Base-by-base conservation (phyloP, 2,888 invertebrate genomes). In the Caenorhabditis sp. region DNA sequence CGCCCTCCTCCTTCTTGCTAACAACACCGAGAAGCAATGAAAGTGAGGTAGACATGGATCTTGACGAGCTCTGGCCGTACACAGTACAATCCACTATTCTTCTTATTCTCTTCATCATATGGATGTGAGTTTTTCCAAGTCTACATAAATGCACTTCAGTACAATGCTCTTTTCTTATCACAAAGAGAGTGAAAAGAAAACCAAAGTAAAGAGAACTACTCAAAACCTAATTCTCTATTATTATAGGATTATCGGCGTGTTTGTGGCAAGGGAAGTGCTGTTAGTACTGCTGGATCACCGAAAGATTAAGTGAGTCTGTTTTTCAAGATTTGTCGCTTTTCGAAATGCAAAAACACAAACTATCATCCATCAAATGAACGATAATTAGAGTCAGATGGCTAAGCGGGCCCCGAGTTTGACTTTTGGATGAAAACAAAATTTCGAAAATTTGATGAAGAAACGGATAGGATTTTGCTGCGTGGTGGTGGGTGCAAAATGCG, bases 241-340 rank as follows among this genome's bases (percentile, higher is more conserved):
- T 80, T 84, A 59, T 47, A 84, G 84, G 76, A 72, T 80, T 61
- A 84, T 84, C 47, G 84, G 84, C 8, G 44, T 80, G 31, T 80
- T 84, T 72, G 84, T 84, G 19, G 70, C 76, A 8, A 68, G 84
- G 44, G 84, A 84, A 47, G 84, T 84, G 59, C n/a, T 84, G 35
- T 19, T 84, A 6, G 84, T 84, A 16, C 19, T 84, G 31, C 64
- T 76, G 22, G 84, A 84, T 75, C 79, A 79, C 66, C 74, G 69
- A 10, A 83, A 79, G 68, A 73, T 58, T 59, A 79, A 61, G 83
- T 83, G 69, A 70, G 83, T 74, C 47, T 35, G 49, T 54, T 35
- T 66, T 66, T 51, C 22, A 49, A 51, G 28, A 54, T 72, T 68
- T 76, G n/a, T n/a, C 16, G n/a, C 47, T 1, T 38, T n/a, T 19